A percentile compares a stretch with the other conserved stretches of the same genome.
phyloP scores from a whole-genome alignment of 2,888 invertebrate genomes.

The Seira sanloemensis region DNA sequence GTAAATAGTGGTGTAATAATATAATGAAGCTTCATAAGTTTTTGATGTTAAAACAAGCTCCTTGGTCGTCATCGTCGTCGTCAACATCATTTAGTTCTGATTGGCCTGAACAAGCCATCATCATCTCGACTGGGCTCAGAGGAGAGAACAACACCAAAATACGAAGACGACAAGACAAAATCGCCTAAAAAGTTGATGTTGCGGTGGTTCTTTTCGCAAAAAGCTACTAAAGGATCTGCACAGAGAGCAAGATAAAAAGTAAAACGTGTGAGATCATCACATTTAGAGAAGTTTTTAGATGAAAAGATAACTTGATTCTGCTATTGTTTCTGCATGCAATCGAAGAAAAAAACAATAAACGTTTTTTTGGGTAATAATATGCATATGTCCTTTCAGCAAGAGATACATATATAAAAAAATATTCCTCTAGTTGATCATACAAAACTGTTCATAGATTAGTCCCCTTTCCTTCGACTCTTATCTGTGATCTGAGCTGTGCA shows the following conservation, averaged over 20 bases:
- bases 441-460: no score
- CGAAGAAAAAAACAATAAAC: no score
- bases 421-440: no score
- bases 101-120: constrained; percentile 30
- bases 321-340: background rate
- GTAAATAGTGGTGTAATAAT: constrained; percentile 13
- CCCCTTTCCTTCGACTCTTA: no score
- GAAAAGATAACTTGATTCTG: constrained; percentile 46
- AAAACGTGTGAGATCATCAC: constrained; percentile 56
- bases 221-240: no score
- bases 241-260: constrained; percentile 30
- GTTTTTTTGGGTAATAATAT: no score
- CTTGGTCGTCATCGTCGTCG: constrained; percentile 15
- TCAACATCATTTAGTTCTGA: constrained; percentile 19
- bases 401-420: no score
- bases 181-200: background rate
- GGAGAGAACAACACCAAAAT: background rate
- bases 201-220: background rate
- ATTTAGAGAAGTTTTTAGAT: constrained; percentile 49
- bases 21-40: constrained; percentile 48
- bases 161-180: background rate
- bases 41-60: constrained; percentile 51
- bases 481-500: no score
- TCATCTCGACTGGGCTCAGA: no score
- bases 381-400: no score